Evolutionary conservation across 2,888 invertebrate species (phyloP).

Genomic region (Amiota mariae): DNA sequence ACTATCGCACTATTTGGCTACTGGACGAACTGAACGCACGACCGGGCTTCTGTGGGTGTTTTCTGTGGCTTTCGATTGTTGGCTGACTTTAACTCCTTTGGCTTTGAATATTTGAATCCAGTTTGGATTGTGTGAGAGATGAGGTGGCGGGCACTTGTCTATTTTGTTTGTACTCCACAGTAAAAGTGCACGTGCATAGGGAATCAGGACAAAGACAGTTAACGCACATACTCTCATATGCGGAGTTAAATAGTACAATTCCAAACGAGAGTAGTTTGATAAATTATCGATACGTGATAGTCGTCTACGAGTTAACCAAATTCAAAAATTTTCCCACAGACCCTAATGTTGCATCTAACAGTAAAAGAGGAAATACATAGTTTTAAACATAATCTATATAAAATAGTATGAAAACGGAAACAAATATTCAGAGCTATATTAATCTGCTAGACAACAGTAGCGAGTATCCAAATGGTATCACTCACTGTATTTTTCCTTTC

Average conservation of each 20-base stretch:
- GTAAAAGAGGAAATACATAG: neutral
- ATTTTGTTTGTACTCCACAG: neutral
- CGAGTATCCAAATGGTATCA: no score
- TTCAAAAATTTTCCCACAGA: neutral
- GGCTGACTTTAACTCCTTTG: neutral
- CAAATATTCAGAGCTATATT: no score
- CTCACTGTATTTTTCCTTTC: no score
- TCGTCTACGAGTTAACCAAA: no score
- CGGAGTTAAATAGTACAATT: no score
- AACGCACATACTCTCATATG: neutral
- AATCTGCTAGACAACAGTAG: no score
- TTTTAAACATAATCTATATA: no score
- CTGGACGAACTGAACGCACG: neutral
- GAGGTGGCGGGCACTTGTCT: neutral
- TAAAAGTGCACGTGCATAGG: constrained; percentile 2
- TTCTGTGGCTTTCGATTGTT: constrained; percentile 8
- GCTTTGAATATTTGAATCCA: neutral
- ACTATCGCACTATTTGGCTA: neutral
- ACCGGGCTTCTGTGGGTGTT: neutral
- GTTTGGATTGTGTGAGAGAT: no score
- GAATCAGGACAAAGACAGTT: neutral
- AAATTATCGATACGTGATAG: no score
- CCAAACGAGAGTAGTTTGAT: no score
- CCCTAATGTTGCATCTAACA: neutral
- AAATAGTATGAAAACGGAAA: no score